Percentiles rank a stretch among this genome's conserved stretches.
phyloP scores from a whole-genome alignment of 2,113 vertebrate species.

The Cyphomyrus discorhynchus region DNA sequence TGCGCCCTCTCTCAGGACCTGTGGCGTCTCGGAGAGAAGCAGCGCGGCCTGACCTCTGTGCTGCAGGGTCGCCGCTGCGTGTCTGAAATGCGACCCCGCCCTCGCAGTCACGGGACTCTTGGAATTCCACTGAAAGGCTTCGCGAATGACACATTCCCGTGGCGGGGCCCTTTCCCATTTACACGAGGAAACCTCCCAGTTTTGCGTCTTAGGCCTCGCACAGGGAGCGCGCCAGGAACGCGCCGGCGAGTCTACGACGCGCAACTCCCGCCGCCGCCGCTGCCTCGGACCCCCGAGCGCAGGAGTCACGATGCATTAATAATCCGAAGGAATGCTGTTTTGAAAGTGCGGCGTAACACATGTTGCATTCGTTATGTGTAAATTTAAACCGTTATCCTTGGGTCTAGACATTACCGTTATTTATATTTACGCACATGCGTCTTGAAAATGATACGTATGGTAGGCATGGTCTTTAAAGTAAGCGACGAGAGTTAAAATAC shows the following conservation, averaged over 20 bases:
- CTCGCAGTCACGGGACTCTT: constrained; percentile 1
- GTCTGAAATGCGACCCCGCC: constrained; percentile 9
- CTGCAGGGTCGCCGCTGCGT: not conserved
- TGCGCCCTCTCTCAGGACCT: not conserved
- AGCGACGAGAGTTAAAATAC: constrained; percentile 7
- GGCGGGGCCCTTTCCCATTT: not conserved
- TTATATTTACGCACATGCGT: constrained; percentile 9
- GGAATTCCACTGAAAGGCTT: constrained; percentile 19
- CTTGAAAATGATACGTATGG: constrained; percentile 11
- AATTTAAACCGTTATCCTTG: constrained; percentile 17
- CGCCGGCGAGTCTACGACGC: not conserved
- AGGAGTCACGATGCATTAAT: not conserved
- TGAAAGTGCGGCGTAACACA: not conserved
- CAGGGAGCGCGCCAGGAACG: not conserved
- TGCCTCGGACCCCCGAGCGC: not conserved
- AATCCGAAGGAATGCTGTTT: not conserved
- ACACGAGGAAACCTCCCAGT: not conserved
- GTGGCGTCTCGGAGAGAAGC: not conserved
- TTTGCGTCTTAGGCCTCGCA: not conserved
- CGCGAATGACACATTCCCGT: not conserved
- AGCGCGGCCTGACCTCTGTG: not conserved
- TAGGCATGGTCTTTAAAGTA: constrained; percentile 14
- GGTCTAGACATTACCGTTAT: constrained; percentile 3
- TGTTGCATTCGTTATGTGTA: constrained; percentile 5
- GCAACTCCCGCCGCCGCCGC: too few relatives aligned